phyloP scores from a whole-genome alignment of 2,797 vertebrate species.

The Acanthurus lineatus region DNA sequence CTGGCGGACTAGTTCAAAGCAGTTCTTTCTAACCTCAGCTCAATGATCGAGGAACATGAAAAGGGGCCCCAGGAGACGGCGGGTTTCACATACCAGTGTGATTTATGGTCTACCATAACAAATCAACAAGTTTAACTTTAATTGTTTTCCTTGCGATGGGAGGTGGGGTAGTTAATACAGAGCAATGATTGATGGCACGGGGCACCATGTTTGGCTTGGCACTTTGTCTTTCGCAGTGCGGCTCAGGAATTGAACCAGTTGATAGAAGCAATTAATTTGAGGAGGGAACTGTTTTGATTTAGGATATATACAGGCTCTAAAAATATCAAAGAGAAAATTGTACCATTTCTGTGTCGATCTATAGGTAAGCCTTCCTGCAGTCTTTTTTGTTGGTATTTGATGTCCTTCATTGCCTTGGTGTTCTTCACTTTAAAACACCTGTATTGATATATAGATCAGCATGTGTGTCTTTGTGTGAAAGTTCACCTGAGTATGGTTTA shows the following conservation, averaged over 20 bases:
- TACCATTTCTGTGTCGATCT: slow-evolving; percentile 14
- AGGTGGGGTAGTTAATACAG: slow-evolving; percentile 84
- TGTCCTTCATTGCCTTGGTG: neutral
- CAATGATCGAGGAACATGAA: slow-evolving; percentile 76
- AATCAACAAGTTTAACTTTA: slow-evolving; percentile 90
- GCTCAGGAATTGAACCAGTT: slow-evolving; percentile 82
- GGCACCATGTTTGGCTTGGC: slow-evolving; percentile 80
- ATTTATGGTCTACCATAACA: slow-evolving; percentile 86
- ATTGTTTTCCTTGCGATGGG: slow-evolving; percentile 88
- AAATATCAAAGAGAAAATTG: slow-evolving; percentile 59
- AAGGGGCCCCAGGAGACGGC: slow-evolving; percentile 75
- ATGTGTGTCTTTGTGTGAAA: slow-evolving; percentile 31
- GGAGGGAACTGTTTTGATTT: slow-evolving; percentile 62
- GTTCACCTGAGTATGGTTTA: slow-evolving; percentile 63
- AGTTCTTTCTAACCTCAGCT: slow-evolving; percentile 69
- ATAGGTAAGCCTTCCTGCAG: neutral
- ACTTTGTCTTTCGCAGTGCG: slow-evolving; percentile 86
- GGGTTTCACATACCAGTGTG: slow-evolving; percentile 80
- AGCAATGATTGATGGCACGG: slow-evolving; percentile 84
- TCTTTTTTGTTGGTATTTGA: neutral
- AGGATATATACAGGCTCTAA: slow-evolving; percentile 65
- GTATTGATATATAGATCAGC: neutral
- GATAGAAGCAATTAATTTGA: slow-evolving; percentile 87
- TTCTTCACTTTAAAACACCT: slow-evolving; percentile 22
- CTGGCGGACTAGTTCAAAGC: slow-evolving; percentile 65